Evolutionary conservation across 2,888 invertebrate species (phyloP).

Genomic region (Antitype chi): DNA sequence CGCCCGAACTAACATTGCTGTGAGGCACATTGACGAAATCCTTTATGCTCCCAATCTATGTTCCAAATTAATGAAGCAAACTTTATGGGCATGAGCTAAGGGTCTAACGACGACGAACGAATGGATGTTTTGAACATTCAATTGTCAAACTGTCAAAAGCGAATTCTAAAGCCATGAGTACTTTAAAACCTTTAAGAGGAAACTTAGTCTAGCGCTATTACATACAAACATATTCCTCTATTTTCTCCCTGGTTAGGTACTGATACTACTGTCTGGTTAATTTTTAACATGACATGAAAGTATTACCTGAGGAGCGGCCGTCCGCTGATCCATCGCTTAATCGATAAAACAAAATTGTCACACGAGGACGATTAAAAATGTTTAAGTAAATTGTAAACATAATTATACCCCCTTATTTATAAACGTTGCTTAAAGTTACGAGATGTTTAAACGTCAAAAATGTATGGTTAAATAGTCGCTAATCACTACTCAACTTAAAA

Average conservation of each 20-base stretch:
- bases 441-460: no score
- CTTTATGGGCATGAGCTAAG: constrained; percentile 18
- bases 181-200: background rate
- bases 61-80: constrained; percentile 56
- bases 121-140: constrained; percentile 24
- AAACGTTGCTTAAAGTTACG: no score
- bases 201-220: background rate
- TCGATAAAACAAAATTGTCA: background rate
- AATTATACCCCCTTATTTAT: no score
- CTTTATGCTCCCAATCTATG: constrained; percentile 47
- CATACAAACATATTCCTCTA: background rate
- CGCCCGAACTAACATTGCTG: constrained; percentile 45
- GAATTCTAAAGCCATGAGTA: constrained; percentile 2
- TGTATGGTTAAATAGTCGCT: no score
- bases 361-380: no score
- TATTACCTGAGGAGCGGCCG: background rate
- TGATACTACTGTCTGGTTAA: background rate
- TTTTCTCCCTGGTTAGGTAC: background rate
- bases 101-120: constrained; percentile 9
- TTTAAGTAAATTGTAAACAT: no score
- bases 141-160: constrained; percentile 24
- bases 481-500: no score
- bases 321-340: background rate
- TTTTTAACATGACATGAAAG: background rate
- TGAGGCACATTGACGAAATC: constrained; percentile 39